Percentiles rank a stretch among this genome's conserved stretches.
These are phyloP conservation scores for Thera obeliscata DNA, from an alignment of 2,888 invertebrate species.

Conservation along the genomic window DNA sequence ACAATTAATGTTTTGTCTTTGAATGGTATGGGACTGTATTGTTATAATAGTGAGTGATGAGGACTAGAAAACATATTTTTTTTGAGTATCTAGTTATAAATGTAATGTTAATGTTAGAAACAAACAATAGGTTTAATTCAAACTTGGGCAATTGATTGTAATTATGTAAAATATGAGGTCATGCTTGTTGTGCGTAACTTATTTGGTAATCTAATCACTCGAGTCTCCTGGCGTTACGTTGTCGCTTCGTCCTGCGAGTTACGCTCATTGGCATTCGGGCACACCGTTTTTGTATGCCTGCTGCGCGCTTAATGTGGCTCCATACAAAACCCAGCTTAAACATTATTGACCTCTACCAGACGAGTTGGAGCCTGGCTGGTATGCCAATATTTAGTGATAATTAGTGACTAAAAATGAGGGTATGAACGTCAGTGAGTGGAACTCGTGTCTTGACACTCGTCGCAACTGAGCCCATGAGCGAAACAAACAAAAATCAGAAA, in stretches of 20 bases:
- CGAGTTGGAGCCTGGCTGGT: no score
- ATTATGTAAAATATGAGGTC: conserved; percentile 23
- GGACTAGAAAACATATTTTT: conserved; percentile 34
- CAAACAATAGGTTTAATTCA: conserved; percentile 36
- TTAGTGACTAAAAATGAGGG: no score
- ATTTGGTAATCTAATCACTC: conserved; percentile 9
- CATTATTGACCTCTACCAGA: no score
- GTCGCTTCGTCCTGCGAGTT: neutral
- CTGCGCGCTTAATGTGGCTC: no score
- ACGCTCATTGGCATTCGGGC: no score
- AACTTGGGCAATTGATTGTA: conserved; percentile 37
- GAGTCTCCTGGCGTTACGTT: neutral
- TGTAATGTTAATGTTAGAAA: conserved; percentile 39
- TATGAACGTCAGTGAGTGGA: neutral
- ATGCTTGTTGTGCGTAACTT: conserved; percentile 29
- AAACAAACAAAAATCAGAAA: neutral
- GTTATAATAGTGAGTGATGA: conserved; percentile 31
- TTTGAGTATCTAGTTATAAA: conserved; percentile 37
- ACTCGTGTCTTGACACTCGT: neutral
- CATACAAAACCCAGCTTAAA: no score
- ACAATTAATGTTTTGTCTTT: conserved; percentile 22
- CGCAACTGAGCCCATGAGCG: neutral
- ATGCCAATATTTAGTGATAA: no score
- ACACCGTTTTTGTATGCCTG: neutral
- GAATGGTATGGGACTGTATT: conserved; percentile 34